These are phyloP conservation scores for Chamaea fasciata DNA, from an alignment of 2,113 vertebrate genomes.

Conservation along the genomic window DNA sequence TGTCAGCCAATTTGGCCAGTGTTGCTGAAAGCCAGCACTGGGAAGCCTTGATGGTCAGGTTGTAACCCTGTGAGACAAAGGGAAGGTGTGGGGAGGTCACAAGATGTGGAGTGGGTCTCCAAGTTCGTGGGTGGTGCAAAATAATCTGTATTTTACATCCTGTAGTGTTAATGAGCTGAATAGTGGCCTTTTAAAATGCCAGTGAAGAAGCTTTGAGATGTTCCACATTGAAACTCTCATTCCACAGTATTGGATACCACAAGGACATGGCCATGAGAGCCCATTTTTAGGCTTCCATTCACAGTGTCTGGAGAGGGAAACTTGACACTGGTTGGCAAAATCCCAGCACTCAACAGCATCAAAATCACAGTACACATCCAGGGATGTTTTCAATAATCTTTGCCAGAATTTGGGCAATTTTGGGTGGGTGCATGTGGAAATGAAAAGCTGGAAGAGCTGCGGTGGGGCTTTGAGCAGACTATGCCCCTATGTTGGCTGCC, in stretches of 20 bases:
- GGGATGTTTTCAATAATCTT: not conserved
- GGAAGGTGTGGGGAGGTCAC: not conserved
- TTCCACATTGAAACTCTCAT: not conserved
- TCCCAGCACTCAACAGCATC: not conserved
- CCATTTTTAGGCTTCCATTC: not conserved
- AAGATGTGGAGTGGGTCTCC: not conserved
- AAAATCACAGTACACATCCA: not conserved
- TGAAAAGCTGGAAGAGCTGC: not conserved
- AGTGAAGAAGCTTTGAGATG: not conserved
- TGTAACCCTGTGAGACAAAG: not conserved
- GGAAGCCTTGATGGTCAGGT: not conserved
- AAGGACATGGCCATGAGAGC: not conserved
- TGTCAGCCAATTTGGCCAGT: not conserved
- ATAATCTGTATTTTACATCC: constrained; percentile 2
- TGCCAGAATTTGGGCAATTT: not conserved
- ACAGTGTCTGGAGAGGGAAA: not conserved
- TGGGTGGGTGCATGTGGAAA: not conserved
- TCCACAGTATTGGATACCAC: not conserved
- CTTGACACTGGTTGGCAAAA: rapidly evolving
- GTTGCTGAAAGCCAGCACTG: not conserved
- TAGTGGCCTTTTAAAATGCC: constrained; percentile 46
- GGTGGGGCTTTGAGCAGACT: not conserved
- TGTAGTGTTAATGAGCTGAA: not conserved
- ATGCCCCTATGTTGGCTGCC: rapidly evolving
- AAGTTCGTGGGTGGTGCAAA: not conserved